Base-by-base conservation (phyloP, 2,888 invertebrate genomes). In the Drosophila aldrichi region DNA sequence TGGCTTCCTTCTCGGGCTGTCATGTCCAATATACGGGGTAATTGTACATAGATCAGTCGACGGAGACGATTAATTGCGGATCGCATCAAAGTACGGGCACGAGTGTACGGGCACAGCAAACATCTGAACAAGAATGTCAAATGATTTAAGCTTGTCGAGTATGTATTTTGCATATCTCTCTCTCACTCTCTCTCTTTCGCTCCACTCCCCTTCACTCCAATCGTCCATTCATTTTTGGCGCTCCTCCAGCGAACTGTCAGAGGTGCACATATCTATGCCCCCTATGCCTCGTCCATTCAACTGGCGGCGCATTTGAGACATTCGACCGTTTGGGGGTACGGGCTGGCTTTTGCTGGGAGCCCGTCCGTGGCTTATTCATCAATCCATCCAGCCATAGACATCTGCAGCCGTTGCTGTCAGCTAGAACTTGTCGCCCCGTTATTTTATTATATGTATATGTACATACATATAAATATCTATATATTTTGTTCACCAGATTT, bases 211-310 rank as follows among this genome's bases (percentile, higher is more conserved):
- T n/a, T 29, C 38, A 44, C 82, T 46, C 77, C 80, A 70, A 55
- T 68, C 46, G 65, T 41, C 51, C 51, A 20, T 20, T 52, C 70
- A 77, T 86, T 83, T 81, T 84, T 84, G 83, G 83, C 83, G 60
- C 79, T 83, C 76, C 89, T 84, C 89, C 83, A 84, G 83, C 67
- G 57, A 46, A 54, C 83, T 84, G 83, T 84, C 83, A 83, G 52
- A 81, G 74, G 59, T 81, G 84, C 89, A 88, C 63, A 83, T 86
- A 74, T 77, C 89, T 84, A 68, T 86, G 72, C 68, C 77, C 77
- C 74, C 63, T 71, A 18, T 32, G 68, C 52, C 60, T 29, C 40
- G 63, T 54, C 54, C 64, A 62, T 57, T 67, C 66, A 56, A 72
- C 75, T 59, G 65, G 52, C 46, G 43, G 49, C 54, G n/a, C 51